phyloP scores from a whole-genome alignment of 92 coral and sea anemone species.

The Epizoanthus fatuus region DNA sequence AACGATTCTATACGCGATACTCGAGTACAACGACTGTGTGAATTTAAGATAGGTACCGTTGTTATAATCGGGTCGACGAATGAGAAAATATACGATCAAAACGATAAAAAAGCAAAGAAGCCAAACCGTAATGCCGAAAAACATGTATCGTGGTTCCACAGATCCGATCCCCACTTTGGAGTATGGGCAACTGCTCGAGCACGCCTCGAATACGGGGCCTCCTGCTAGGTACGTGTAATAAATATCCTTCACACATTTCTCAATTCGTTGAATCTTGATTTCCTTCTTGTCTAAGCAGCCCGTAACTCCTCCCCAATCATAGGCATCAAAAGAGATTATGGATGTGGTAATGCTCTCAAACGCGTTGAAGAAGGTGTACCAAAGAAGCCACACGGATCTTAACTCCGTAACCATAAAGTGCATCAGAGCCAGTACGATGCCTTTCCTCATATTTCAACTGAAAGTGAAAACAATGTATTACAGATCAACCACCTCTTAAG shows the following conservation, averaged over 20 bases:
- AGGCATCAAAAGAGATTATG: neutral
- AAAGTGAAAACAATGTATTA: neutral
- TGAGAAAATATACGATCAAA: conserved; percentile 30
- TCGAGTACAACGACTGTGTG: conserved; percentile 39
- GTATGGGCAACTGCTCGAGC: neutral
- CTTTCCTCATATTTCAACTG: conserved; percentile 3
- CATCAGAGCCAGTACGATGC: conserved; percentile 38
- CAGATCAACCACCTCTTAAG: too few species aligned
- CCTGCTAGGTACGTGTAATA: neutral
- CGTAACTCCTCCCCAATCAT: neutral
- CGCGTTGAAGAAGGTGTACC: conserved; percentile 39
- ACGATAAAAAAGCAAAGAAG: conserved; percentile 49
- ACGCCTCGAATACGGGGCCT: conserved; percentile 1
- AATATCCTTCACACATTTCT: neutral
- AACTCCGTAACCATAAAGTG: conserved; percentile 46
- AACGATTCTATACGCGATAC: conserved; percentile 30
- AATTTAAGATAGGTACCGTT: conserved; percentile 46
- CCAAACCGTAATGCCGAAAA: conserved; percentile 46
- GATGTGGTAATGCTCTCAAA: conserved; percentile 1
- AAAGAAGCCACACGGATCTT: conserved; percentile 47
- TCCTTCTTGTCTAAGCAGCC: neutral
- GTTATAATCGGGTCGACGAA: conserved; percentile 38
- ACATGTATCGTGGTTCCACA: conserved; percentile 26
- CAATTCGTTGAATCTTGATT: conserved; percentile 5
- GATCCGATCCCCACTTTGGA: neutral